A percentile compares a stretch with the other conserved stretches of the same genome.
Conservation (phyloP, 2,113 vertebrate species). For the Salvelinus namaycush region DNA sequence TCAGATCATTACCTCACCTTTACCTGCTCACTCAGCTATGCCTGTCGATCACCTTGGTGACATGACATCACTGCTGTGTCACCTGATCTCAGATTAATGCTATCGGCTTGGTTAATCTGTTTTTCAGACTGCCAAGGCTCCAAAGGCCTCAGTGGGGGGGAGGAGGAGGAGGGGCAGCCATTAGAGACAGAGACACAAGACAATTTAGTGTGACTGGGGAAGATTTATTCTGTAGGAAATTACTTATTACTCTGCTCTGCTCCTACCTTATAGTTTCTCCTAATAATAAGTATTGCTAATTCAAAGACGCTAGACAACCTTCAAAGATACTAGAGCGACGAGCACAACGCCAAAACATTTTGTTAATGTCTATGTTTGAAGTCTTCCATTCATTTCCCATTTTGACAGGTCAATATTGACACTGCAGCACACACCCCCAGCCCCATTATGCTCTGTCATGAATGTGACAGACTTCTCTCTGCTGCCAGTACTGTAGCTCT, state of each 20-base stretch:
- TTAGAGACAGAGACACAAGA: no score
- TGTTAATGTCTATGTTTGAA: conserved; percentile 3
- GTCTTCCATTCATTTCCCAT: not conserved
- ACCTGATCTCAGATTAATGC: conserved; percentile 42
- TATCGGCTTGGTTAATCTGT: conserved; percentile 25
- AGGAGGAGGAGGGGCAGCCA: not conserved
- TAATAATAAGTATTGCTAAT: not conserved
- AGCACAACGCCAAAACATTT: not conserved
- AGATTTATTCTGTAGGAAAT: not conserved
- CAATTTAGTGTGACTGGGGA: not conserved
- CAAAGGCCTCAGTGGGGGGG: conserved; percentile 11
- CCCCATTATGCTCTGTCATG: not conserved
- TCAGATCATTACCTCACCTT: not conserved
- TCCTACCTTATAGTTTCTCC: not conserved
- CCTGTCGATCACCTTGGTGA: conserved; percentile 18
- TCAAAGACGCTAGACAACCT: not conserved
- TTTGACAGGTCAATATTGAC: conserved; percentile 31
- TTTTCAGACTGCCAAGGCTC: conserved; percentile 33
- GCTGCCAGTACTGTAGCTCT: not conserved
- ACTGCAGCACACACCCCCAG: not conserved
- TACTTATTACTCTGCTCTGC: not conserved
- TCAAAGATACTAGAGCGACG: not conserved
- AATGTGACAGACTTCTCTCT: conserved; percentile 32
- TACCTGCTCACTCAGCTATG: not conserved
- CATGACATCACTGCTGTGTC: conserved; percentile 18